phyloP scores from a whole-genome alignment of 2,797 vertebrate genomes.

The Artibeus jamaicensis region DNA sequence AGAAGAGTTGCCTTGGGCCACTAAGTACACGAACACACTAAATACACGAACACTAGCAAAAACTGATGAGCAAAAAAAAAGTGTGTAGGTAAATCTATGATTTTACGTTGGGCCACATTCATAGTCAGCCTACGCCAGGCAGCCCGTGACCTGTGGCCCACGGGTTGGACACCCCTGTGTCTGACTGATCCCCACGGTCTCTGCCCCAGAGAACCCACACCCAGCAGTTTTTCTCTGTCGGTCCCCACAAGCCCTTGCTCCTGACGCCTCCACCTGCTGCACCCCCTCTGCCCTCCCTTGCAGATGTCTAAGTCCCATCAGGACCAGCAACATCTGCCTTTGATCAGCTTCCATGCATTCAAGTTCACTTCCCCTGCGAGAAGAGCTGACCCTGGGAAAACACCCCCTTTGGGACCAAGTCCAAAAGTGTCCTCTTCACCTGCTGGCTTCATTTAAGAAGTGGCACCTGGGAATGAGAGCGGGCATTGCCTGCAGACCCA shows the following conservation, averaged over 20 bases:
- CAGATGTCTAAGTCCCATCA: neutral
- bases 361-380: neutral
- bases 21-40: no score
- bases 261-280: neutral
- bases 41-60: no score
- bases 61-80: no score
- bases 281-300: neutral
- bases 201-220: neutral
- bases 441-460: neutral
- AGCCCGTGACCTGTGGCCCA: no score
- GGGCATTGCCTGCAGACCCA: neutral
- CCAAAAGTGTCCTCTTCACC: neutral
- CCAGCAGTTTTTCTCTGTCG: neutral
- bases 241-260: neutral
- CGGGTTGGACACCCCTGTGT: neutral
- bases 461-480: neutral
- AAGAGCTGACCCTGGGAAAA: neutral
- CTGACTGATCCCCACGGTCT: neutral
- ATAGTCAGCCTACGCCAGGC: no score
- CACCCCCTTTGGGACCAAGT: neutral
- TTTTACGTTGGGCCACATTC: no score
- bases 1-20: no score
- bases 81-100: no score
- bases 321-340: neutral
- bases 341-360: neutral